A percentile compares a stretch with the other conserved stretches of the same genome.
Evolutionary conservation across 2,113 vertebrate genomes (phyloP).

Genomic region (Phalacrocorax carbo): DNA sequence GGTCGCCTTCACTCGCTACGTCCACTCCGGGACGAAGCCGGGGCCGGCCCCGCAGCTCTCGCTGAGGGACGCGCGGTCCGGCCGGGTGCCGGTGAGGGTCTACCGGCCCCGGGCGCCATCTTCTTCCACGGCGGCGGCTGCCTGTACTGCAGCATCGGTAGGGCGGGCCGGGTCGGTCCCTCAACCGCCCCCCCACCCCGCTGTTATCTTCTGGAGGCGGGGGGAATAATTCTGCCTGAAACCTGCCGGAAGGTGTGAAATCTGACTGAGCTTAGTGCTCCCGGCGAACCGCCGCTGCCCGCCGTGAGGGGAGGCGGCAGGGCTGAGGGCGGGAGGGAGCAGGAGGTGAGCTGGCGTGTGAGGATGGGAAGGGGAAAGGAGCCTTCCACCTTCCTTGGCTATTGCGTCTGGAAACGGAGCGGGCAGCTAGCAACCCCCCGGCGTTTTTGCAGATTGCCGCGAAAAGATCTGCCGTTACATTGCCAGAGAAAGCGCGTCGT

Average conservation of each 20-base stretch:
- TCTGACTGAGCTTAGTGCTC: accelerated
- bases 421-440: accelerated
- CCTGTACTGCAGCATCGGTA: not conserved
- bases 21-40: not conserved
- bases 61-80: not conserved
- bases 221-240: not conserved
- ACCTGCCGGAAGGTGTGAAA: no score
- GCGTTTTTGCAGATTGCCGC: conserved; percentile 63
- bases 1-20: not conserved
- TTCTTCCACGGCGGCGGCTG: conserved; percentile 15
- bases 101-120: not conserved
- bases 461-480: conserved; percentile 72
- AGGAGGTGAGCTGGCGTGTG: not conserved
- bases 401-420: not conserved
- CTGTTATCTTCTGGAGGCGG: not conserved
- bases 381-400: not conserved
- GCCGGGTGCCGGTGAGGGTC: not conserved
- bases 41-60: not conserved
- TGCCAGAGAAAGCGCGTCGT: conserved; percentile 68
- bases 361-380: not conserved
- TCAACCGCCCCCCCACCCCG: no score
- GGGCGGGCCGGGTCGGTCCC: no score
- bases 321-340: not conserved
- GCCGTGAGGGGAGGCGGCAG: not conserved
- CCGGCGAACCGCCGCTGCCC: not conserved